Percentiles rank a stretch among this genome's conserved stretches.
Evolutionary conservation across 2,113 vertebrate genomes (phyloP).

Genomic region (Erythrolamprus reginae): DNA sequence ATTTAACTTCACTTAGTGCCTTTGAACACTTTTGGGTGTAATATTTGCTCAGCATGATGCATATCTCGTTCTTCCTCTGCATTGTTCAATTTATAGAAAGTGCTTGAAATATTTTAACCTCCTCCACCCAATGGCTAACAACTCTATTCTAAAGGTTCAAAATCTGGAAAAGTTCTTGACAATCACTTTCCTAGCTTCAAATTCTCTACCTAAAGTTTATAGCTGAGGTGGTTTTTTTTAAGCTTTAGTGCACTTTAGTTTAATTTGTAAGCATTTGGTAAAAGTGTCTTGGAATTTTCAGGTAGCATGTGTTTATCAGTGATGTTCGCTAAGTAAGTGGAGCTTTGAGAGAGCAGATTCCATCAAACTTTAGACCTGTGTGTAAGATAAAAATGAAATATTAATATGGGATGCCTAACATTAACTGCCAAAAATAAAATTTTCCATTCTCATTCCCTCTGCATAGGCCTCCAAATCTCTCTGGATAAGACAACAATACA

Average conservation of each 20-base stretch:
- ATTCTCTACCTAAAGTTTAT: not conserved
- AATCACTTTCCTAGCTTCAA: not conserved
- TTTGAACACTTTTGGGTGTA: conserved; percentile 39
- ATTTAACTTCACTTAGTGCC: conserved; percentile 42
- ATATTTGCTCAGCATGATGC: conserved; percentile 48
- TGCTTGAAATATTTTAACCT: conserved; percentile 29
- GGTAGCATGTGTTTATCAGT: not conserved
- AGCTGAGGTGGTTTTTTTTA: not conserved
- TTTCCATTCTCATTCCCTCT: not conserved
- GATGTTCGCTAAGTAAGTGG: not conserved
- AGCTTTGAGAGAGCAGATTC: not conserved
- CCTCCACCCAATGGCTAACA: not conserved
- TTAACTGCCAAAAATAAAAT: not conserved
- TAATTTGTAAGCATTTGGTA: not conserved
- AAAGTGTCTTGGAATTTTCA: not conserved
- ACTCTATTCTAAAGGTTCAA: not conserved
- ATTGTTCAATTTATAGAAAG: conserved; percentile 39
- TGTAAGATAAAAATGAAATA: not conserved
- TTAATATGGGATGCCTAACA: not conserved
- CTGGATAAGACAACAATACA: not conserved
- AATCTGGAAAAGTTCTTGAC: not conserved
- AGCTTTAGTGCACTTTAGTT: not conserved
- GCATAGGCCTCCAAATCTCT: not conserved
- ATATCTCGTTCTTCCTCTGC: conserved; percentile 32
- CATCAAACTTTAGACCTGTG: not conserved